These are phyloP conservation scores for Dromaius novaehollandiae DNA, from an alignment of 2,113 vertebrate species.

Conservation along the genomic window DNA sequence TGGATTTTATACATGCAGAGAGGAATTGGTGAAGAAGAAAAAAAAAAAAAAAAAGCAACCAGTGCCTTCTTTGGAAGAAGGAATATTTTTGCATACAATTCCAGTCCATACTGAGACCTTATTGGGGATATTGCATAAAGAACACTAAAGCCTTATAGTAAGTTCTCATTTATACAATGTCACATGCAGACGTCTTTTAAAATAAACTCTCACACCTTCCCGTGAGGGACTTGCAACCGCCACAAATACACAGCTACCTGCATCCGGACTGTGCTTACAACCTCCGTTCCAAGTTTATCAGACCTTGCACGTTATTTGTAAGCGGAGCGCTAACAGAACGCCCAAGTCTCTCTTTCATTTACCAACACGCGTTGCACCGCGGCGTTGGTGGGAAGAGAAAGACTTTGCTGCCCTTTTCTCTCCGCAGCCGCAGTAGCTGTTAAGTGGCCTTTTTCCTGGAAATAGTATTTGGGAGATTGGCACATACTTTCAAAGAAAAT, in stretches of 20 bases:
- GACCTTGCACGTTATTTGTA: background rate
- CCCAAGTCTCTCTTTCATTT: background rate
- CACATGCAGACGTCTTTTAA: background rate
- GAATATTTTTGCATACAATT: background rate
- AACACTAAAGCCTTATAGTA: background rate
- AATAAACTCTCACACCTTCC: background rate
- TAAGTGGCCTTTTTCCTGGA: slow-evolving; percentile 20
- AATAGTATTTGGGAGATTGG: background rate
- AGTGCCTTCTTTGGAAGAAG: background rate
- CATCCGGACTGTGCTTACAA: background rate
- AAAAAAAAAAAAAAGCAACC: background rate
- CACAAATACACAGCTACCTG: background rate
- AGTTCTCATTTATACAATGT: background rate
- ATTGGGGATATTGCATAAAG: background rate
- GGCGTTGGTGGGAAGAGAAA: background rate
- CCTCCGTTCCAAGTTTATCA: background rate
- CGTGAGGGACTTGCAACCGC: background rate
- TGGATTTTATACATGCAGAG: background rate
- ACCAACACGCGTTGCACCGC: background rate
- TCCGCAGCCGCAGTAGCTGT: background rate
- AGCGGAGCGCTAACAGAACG: background rate
- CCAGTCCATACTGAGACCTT: fast-evolving
- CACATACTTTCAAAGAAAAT: slow-evolving; percentile 10
- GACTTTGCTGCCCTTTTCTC: background rate
- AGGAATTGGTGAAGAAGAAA: background rate